Evolutionary conservation across 2,888 invertebrate genomes (phyloP).

Genomic region (Orthonevra nobilis): DNA sequence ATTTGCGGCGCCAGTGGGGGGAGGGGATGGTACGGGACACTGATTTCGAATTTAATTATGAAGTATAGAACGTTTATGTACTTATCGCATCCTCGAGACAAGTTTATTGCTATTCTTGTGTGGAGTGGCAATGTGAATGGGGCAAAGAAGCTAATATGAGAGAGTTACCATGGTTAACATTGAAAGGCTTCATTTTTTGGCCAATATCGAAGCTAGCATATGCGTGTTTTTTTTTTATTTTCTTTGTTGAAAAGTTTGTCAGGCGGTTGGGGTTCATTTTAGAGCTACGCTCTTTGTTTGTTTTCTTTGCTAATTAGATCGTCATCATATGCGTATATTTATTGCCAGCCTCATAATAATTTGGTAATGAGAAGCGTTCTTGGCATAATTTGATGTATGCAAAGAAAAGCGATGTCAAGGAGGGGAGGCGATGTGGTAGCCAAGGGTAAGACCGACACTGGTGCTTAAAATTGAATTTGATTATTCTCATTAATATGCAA

Average conservation of each 20-base stretch:
- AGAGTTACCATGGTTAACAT: slow-evolving; percentile 6
- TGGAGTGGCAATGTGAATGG: not conserved
- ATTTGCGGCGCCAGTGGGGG: slow-evolving; percentile 17
- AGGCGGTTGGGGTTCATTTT: too few relatives aligned
- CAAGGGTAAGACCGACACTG: too few relatives aligned
- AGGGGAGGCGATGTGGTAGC: too few relatives aligned
- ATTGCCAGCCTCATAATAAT: not conserved
- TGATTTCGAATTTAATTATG: slow-evolving; percentile 24
- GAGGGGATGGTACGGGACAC: not conserved
- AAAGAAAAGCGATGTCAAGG: too few relatives aligned
- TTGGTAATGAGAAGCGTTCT: not conserved
- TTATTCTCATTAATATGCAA: too few relatives aligned
- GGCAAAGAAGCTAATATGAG: not conserved
- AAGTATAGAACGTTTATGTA: not conserved
- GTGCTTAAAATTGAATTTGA: too few relatives aligned
- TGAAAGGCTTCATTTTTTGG: slow-evolving; percentile 40
- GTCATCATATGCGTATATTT: slow-evolving; percentile 9
- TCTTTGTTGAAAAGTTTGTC: too few relatives aligned
- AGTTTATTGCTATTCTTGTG: not conserved
- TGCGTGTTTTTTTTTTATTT: too few relatives aligned
- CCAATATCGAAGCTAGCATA: slow-evolving; percentile 2
- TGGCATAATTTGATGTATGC: too few relatives aligned
- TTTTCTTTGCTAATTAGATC: slow-evolving; percentile 8
- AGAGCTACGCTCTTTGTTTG: too few relatives aligned
- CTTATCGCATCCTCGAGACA: slow-evolving; percentile 3